Evolutionary conservation across 2,888 invertebrate species (phyloP).

Genomic region (Aethes cnicana): DNA sequence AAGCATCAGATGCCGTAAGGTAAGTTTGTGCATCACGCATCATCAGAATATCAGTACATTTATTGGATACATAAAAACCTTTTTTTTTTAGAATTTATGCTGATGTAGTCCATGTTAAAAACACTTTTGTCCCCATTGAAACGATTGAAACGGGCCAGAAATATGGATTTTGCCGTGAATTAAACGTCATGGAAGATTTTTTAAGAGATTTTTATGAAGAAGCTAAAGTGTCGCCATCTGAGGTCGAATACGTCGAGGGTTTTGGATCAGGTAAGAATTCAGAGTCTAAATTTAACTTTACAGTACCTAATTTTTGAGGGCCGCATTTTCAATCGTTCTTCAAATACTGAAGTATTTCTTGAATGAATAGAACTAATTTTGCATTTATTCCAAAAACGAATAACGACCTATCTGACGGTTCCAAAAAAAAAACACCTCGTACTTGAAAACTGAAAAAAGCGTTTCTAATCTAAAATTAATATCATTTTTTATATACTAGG

Average conservation of each 20-base stretch:
- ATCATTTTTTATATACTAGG: slow-evolving; percentile 22
- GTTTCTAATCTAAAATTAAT: too few relatives aligned
- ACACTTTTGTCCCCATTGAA: slow-evolving; percentile 75
- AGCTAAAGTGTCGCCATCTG: slow-evolving; percentile 79
- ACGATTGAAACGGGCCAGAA: slow-evolving; percentile 77
- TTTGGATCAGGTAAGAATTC: slow-evolving; percentile 85
- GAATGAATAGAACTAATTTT: too few relatives aligned
- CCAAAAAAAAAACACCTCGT: too few relatives aligned
- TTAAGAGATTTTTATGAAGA: slow-evolving; percentile 73
- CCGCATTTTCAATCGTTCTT: too few relatives aligned
- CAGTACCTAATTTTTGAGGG: too few relatives aligned
- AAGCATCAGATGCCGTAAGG: background rate
- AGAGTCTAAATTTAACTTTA: background rate
- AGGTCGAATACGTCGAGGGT: slow-evolving; percentile 85
- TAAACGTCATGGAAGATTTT: slow-evolving; percentile 57
- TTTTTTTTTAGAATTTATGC: slow-evolving; percentile 80
- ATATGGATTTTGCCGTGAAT: slow-evolving; percentile 81
- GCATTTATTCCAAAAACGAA: too few relatives aligned
- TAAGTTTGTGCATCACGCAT: too few relatives aligned
- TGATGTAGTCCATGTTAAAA: slow-evolving; percentile 86
- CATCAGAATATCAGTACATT: too few relatives aligned
- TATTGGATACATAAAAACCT: background rate
- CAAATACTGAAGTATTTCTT: too few relatives aligned
- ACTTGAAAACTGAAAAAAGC: too few relatives aligned
- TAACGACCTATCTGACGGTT: too few relatives aligned